Conservation (phyloP, 2,888 invertebrate genomes). For the Hybos culiciformis region DNA sequence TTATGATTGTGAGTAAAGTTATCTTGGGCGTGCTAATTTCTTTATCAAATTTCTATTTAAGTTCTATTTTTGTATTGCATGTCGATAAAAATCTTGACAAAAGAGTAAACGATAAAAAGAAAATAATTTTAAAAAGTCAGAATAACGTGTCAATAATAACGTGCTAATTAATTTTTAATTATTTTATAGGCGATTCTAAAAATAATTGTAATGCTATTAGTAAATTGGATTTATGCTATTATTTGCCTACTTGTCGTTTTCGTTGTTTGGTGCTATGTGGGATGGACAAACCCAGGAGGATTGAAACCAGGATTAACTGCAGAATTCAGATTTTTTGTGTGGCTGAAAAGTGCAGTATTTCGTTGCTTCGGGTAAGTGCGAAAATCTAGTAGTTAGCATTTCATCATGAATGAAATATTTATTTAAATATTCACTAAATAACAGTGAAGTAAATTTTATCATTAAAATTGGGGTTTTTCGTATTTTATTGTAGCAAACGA, state of each 20-base stretch:
- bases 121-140: too few species aligned
- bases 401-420: not conserved
- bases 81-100: too few species aligned
- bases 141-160: too few species aligned
- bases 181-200: constrained; percentile 66
- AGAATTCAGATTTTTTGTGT: constrained; percentile 67
- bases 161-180: not conserved
- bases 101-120: too few species aligned
- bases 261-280: constrained; percentile 86
- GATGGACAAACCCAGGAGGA: constrained; percentile 88
- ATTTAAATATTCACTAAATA: too few species aligned
- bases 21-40: too few species aligned
- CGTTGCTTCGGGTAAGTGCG: constrained; percentile 66
- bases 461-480: constrained; percentile 1
- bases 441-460: constrained; percentile 4
- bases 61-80: too few species aligned
- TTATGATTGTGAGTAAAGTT: too few species aligned
- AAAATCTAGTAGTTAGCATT: not conserved
- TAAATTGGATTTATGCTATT: constrained; percentile 86
- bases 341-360: constrained; percentile 58
- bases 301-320: constrained; percentile 82
- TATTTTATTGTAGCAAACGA: constrained; percentile 43
- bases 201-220: constrained; percentile 78
- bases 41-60: not conserved
- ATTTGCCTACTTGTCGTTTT: constrained; percentile 69